These are phyloP conservation scores for Bombus picipes DNA, from an alignment of 1,140 invertebrate species.

Conservation along the genomic window DNA sequence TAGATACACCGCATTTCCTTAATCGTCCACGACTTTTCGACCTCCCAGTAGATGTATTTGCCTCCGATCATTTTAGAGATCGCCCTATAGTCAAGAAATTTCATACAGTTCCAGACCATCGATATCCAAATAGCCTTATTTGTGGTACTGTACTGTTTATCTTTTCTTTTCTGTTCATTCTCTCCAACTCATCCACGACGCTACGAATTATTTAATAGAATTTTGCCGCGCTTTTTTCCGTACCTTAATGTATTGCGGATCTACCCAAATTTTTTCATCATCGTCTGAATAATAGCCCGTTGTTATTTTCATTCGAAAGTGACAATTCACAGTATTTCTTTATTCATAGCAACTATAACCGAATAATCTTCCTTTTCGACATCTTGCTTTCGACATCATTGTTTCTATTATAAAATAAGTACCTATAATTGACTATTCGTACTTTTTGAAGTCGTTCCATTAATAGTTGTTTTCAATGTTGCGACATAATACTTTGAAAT, in stretches of 20 bases:
- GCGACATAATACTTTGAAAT: neutral
- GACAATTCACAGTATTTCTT: neutral
- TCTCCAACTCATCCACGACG: conserved; percentile 33
- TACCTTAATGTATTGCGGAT: neutral
- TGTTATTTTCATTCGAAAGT: neutral
- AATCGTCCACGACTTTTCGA: conserved; percentile 19
- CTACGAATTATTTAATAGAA: conserved; percentile 40
- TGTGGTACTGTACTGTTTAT: neutral
- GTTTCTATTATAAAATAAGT: conserved; percentile 24
- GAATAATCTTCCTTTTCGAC: conserved; percentile 50
- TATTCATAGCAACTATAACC: neutral
- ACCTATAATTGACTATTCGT: neutral
- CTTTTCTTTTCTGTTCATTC: conserved; percentile 14
- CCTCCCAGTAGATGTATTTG: conserved; percentile 41
- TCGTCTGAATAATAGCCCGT: too few species aligned
- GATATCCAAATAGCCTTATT: neutral
- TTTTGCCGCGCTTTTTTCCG: conserved; percentile 68
- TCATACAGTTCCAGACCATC: neutral
- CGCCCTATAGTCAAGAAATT: conserved; percentile 25
- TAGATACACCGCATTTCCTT: conserved; percentile 40
- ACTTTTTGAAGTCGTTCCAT: neutral
- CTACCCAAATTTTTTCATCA: neutral
- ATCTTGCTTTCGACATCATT: conserved; percentile 53
- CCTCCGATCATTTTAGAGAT: conserved; percentile 24
- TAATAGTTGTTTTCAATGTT: neutral